Evolutionary conservation across 2,113 vertebrate species (phyloP), one percentile per base, ranked within the genome.

Genomic region (Tachysurus vachellii): DNA sequence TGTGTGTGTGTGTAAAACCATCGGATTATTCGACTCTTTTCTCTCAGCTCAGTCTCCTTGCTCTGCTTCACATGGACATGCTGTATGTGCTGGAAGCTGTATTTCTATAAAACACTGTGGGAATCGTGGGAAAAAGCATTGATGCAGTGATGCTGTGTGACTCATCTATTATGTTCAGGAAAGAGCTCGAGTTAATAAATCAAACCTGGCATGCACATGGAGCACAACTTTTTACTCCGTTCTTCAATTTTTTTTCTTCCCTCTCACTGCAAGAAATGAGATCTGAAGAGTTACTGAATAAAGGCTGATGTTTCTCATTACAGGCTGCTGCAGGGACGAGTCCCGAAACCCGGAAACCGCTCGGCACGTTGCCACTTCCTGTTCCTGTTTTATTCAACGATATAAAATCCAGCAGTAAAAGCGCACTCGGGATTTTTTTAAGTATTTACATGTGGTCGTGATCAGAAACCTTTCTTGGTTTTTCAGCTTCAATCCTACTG

Each of bases 131-230:
- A 91, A 88, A 89, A 89, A 70, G 89, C 84, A 83, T 89, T 92
- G 88, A 86, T n/a, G 62, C 90, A 89, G 91, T 92, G 89, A 92
- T 36, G 91, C 89, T 90, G 90, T 92, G 94, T 92, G 93, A 91
- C 89, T 92, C 92, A 93, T 95, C 92, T 89, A 91, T 95, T 94
- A 94, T 77, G 90, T 86, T 83, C 91, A 93, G 88, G 89, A 86
- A 73, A 87, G 90, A 95, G 91, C 88, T 92, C 91, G 89, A 94
- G 93, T 94, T 94, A 93, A 96, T 96, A 96, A 96, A 96, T 96
- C 95, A 96, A 95, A 95, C 92, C 90, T 94, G 95, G 95, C 96
- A 94, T 87, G 91, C 93, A 94, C 94, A 93, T 92, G 91, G 92
- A 89, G 95, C 94, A 94, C 70, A 70, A 80, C 92, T 93, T 94